Evolutionary conservation across 2,888 invertebrate genomes (phyloP), one percentile per base, ranked within the genome.

Genomic region (Mythimna pallens): DNA sequence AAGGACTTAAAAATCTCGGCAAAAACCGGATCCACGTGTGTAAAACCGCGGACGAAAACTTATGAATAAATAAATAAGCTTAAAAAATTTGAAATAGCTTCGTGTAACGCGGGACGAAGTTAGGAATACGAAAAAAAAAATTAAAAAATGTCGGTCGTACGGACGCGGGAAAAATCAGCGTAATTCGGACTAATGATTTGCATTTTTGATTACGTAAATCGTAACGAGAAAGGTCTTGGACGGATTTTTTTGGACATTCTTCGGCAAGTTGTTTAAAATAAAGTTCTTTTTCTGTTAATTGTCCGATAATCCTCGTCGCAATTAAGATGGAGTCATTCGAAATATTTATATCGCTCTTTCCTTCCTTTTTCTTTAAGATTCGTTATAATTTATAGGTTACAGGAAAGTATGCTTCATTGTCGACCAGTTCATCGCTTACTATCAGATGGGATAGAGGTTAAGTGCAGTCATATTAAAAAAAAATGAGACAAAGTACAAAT

Each of bases 121-220:
- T 84, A 65, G 62, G 64, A 82, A 88, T 82, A 25, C 47, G 17
- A 5, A 64, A 67, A 78, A 75, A 86, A 85, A 59, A 36, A 6
- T 61, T 40, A 22, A 22, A 43, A 65, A 87, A 83, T 82, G 82
- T 59, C 57, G 20, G 84, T 82, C 61, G 71, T 69, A 78, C 76
- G 86, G 79, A n/a, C 65, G 76, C 79, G 77, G 78, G 82, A 82
- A 87, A 89, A 92, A 90, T 90, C 90, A 85, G 86, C 84, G 89
- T 90, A 89, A 91, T 91, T 92, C 86, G 74, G 82, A 87, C 85
- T 86, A 80, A 81, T 88, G 84, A 93, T 93, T 93, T 92, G 89
- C 92, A 93, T 93, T 92, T 93, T 93, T 93, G 93, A 93, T 93
- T 92, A 93, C 92, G 83, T 86, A 89, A 89, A 88, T 88, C 82